Evolutionary conservation across 2,888 invertebrate genomes (phyloP).

Genomic region (Drosophila buzzatii): DNA sequence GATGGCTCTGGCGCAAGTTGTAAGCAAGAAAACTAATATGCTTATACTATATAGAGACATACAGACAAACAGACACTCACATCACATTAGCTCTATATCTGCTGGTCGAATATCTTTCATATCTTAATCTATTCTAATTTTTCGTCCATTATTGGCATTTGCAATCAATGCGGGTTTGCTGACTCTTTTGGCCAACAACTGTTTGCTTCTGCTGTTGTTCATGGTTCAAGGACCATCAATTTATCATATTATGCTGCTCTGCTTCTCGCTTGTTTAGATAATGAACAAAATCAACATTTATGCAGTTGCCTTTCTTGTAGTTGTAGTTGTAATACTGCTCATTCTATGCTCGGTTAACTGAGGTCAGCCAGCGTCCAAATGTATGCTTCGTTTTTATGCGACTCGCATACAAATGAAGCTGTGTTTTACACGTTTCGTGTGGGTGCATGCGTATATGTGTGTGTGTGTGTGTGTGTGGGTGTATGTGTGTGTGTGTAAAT

Average conservation of each 20-base stretch:
- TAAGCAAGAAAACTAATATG: slow-evolving; percentile 21
- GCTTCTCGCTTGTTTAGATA: slow-evolving; percentile 44
- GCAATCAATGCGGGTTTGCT: slow-evolving; percentile 37
- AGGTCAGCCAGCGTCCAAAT: slow-evolving; percentile 15
- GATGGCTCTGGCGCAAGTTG: slow-evolving; percentile 18
- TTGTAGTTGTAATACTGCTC: slow-evolving; percentile 3
- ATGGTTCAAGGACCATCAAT: slow-evolving; percentile 54
- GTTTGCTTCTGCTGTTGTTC: slow-evolving; percentile 25
- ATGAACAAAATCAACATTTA: slow-evolving; percentile 68
- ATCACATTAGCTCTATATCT: neutral
- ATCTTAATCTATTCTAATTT: slow-evolving; percentile 37
- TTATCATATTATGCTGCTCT: slow-evolving; percentile 55
- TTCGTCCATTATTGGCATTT: slow-evolving; percentile 37
- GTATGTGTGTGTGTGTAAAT: no score
- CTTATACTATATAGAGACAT: neutral
- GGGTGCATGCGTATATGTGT: neutral
- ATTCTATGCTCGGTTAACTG: slow-evolving; percentile 16
- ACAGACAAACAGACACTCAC: neutral
- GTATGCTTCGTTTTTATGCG: slow-evolving; percentile 23
- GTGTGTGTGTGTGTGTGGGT: neutral
- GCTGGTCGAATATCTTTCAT: slow-evolving; percentile 12
- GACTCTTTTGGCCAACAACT: slow-evolving; percentile 26
- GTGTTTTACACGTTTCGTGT: neutral
- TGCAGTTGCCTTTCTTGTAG: slow-evolving; percentile 10
- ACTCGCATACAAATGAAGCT: slow-evolving; percentile 62